These are phyloP conservation scores for Amaurobius ferox DNA, from an alignment of 2,888 invertebrate genomes.

Conservation along the genomic window DNA sequence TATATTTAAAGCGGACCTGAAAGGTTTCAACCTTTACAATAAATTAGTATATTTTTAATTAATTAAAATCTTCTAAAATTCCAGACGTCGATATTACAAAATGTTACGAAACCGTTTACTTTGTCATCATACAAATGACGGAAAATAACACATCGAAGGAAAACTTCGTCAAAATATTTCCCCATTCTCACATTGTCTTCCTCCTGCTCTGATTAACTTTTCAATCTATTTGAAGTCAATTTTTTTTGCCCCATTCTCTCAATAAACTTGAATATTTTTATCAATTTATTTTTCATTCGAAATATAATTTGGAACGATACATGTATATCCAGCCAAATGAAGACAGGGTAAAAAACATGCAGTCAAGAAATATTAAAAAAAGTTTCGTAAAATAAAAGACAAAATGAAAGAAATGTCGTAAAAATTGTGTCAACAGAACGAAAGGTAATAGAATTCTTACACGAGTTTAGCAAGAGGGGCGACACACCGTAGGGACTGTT, in stretches of 20 bases:
- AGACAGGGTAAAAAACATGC: not conserved
- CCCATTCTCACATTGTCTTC: not conserved
- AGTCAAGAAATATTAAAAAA: not conserved
- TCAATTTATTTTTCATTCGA: not conserved
- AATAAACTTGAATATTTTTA: not conserved
- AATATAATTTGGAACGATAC: not conserved
- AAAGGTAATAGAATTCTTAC: constrained; percentile 51
- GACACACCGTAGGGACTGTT: not conserved
- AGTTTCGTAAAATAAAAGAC: not conserved
- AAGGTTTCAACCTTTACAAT: no score
- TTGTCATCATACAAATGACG: no score
- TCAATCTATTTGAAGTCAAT: not conserved
- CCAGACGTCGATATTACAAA: no score
- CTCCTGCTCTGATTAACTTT: not conserved
- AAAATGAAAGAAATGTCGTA: constrained; percentile 17
- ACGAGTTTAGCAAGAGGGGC: constrained; percentile 24
- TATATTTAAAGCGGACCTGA: no score
- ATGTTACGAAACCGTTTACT: no score
- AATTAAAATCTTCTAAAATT: no score
- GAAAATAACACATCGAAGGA: no score
- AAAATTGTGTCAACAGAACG: constrained; percentile 55
- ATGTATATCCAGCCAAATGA: not conserved
- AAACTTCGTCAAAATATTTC: not conserved
- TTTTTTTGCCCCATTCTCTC: not conserved
- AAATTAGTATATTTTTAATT: no score